Conservation (phyloP, 2,113 vertebrate genomes). For the Engraulis encrasicolus region DNA sequence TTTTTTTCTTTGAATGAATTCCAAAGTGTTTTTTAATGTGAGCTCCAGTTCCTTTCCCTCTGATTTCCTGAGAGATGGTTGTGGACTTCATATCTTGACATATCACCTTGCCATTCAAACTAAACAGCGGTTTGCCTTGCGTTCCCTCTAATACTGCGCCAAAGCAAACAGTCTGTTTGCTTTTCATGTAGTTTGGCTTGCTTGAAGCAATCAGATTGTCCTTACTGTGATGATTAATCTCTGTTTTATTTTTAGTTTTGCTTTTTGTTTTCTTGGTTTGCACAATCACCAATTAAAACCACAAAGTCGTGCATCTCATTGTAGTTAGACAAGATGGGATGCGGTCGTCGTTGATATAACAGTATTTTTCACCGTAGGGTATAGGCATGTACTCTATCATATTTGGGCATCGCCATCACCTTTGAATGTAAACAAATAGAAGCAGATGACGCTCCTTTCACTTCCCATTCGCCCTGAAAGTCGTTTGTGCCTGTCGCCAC, state of each 20-base stretch:
- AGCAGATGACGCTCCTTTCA: neutral
- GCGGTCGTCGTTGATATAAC: neutral
- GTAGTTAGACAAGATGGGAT: neutral
- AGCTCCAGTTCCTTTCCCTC: neutral
- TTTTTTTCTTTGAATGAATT: neutral
- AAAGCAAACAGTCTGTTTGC: neutral
- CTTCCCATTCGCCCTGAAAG: neutral
- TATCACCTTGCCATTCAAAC: neutral
- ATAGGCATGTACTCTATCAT: constrained; percentile 1
- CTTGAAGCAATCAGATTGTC: constrained; percentile 1
- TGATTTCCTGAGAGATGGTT: neutral
- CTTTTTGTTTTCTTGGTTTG: neutral
- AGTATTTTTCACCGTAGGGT: constrained; percentile 12
- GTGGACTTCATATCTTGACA: neutral
- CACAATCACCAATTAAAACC: constrained; percentile 9
- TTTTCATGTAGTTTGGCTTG: neutral
- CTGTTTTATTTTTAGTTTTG: too few species aligned
- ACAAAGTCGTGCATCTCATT: neutral
- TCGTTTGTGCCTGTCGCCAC: constrained; percentile 30
- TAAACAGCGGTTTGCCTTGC: neutral
- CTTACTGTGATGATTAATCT: neutral
- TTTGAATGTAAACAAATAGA: constrained; percentile 45
- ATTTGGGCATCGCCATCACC: constrained; percentile 29
- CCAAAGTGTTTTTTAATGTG: neutral
- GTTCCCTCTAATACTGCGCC: neutral